Percentiles rank a stretch among this genome's conserved stretches.
These are phyloP conservation scores for Phoebastria nigripes DNA, from an alignment of 2,797 vertebrate genomes.

Conservation along the genomic window DNA sequence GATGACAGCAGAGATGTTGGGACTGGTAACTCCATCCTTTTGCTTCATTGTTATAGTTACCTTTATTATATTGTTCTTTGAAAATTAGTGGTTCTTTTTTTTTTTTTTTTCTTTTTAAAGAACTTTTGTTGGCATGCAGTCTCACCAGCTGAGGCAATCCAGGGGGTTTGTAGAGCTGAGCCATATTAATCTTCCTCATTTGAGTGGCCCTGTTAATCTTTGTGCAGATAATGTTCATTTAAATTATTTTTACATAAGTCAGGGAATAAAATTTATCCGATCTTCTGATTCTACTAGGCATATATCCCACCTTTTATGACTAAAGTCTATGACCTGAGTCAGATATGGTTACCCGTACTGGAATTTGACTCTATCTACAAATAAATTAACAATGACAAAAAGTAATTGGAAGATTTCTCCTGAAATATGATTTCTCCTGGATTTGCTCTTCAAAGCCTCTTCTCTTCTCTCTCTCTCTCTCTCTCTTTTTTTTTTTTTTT, in stretches of 20 bases:
- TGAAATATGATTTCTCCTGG: neutral
- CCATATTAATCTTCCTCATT: neutral
- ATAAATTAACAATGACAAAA: neutral
- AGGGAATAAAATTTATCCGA: neutral
- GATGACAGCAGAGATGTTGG: neutral
- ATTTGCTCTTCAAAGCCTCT: neutral
- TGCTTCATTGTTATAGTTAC: neutral
- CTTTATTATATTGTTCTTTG: neutral
- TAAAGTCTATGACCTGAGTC: neutral
- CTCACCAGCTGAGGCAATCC: neutral
- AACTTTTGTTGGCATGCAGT: rapidly evolving
- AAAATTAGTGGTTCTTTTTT: neutral
- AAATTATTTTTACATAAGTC: neutral
- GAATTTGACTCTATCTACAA: neutral
- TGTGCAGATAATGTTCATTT: neutral
- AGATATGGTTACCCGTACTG: neutral
- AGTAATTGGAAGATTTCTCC: neutral
- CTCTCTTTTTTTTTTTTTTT: neutral
- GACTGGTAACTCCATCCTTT: neutral
- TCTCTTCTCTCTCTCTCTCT: rapidly evolving
- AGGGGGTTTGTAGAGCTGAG: neutral
- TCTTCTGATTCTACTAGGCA: neutral
- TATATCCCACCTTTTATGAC: neutral
- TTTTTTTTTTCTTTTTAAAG: neutral
- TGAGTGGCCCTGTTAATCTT: neutral